These are phyloP conservation scores for Leucophora obtusa DNA, from an alignment of 2,888 invertebrate species.

Conservation along the genomic window DNA sequence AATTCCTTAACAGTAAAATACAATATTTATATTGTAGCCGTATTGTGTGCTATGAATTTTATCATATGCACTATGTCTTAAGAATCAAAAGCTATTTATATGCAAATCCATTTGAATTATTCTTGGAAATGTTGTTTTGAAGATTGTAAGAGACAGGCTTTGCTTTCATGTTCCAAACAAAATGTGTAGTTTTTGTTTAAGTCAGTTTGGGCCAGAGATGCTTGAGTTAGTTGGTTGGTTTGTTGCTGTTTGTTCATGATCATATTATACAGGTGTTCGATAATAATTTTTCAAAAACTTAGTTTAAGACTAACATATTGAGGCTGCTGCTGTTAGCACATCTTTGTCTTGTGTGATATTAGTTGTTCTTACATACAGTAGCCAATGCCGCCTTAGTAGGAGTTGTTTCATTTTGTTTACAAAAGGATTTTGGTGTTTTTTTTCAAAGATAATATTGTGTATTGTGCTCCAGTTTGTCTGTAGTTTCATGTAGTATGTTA, in stretches of 20 bases:
- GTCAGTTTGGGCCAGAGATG: slow-evolving; percentile 14
- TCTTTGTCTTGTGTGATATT: not conserved
- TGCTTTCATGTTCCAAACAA: slow-evolving; percentile 56
- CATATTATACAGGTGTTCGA: slow-evolving; percentile 68
- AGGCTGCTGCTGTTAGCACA: not conserved
- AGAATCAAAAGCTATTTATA: slow-evolving; percentile 64
- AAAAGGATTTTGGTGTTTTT: slow-evolving; percentile 20
- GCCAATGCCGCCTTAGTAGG: slow-evolving; percentile 61
- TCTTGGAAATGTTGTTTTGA: slow-evolving; percentile 55
- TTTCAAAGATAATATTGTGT: slow-evolving; percentile 57
- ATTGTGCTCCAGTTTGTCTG: slow-evolving; percentile 66
- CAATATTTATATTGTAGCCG: slow-evolving; percentile 56
- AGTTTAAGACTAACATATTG: slow-evolving; percentile 40
- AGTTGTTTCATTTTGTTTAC: slow-evolving; percentile 43
- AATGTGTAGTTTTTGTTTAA: slow-evolving; percentile 10
- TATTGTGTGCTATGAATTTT: slow-evolving; percentile 44
- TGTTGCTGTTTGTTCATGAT: slow-evolving; percentile 55
- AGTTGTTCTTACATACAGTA: slow-evolving; percentile 45
- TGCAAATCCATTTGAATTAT: slow-evolving; percentile 65
- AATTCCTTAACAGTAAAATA: slow-evolving; percentile 63
- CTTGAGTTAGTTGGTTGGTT: slow-evolving; percentile 7
- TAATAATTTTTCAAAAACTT: slow-evolving; percentile 67
- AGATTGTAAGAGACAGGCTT: slow-evolving; percentile 47
- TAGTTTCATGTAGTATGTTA: slow-evolving; percentile 61
- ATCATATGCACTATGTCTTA: slow-evolving; percentile 43